A percentile compares a stretch with the other conserved stretches of the same genome.
These are phyloP conservation scores for Gopherus flavomarginatus DNA, from an alignment of 2,113 vertebrate genomes.

Conservation along the genomic window DNA sequence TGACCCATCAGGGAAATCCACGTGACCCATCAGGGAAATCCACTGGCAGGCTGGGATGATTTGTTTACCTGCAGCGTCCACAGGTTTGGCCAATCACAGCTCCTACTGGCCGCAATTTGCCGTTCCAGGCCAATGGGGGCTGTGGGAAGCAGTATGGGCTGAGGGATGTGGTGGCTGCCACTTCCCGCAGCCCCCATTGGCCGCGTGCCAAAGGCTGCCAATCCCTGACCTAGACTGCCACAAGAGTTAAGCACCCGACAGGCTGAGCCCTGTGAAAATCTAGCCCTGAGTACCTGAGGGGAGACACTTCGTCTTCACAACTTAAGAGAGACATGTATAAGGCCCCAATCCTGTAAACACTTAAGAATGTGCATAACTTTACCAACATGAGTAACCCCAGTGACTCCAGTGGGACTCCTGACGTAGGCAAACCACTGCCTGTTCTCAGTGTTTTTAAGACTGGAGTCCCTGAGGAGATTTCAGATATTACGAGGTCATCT, in stretches of 20 bases:
- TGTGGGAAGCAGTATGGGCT: too few species aligned
- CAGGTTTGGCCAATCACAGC: too few species aligned
- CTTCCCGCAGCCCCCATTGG: too few species aligned
- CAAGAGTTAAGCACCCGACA: not conserved
- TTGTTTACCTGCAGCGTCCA: too few species aligned
- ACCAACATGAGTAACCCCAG: not conserved
- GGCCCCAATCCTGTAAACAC: not conserved
- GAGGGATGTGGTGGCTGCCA: too few species aligned
- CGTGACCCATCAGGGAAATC: too few species aligned
- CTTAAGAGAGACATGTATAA: not conserved
- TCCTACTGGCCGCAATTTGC: too few species aligned
- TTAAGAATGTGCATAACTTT: not conserved
- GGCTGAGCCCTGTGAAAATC: not conserved
- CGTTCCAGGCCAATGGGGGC: too few species aligned
- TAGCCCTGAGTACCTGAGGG: not conserved
- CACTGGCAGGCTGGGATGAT: too few species aligned
- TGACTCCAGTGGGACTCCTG: not conserved
- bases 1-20: too few species aligned
- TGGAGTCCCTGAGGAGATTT: not conserved
- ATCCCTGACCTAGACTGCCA: not conserved
- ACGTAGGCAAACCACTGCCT: not conserved
- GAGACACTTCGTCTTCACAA: not conserved
- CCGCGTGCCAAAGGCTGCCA: too few species aligned
- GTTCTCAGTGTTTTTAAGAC: not conserved
- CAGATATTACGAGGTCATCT: not conserved